Evolutionary conservation across 1,140 invertebrate species (phyloP), one percentile per base, ranked within the genome.

Genomic region (Brachionus rotundiformis): DNA sequence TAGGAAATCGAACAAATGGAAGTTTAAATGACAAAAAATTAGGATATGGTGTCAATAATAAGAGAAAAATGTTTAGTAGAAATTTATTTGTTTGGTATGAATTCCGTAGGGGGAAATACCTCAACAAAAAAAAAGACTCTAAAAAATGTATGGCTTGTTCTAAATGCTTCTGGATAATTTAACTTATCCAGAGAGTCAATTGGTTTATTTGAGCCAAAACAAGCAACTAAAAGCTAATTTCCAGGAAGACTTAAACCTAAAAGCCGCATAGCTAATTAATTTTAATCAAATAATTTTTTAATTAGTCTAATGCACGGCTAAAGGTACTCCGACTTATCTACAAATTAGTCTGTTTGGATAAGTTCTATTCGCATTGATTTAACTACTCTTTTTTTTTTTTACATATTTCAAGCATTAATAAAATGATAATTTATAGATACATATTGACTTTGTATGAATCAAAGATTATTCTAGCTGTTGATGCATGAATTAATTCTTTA

Each of bases 401-500:
- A 19, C 39, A 73, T 73, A 73, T 73, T 73, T 73, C 68, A n/a
- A 44, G 68, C 68, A 73, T 73, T 44, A 73, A 44, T 73, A 73
- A 73, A 73, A 73, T 73, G 33, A 73, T 73, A 73, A 73, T 73
- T 73, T 73, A 73, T 73, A 73, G 68, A 73, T 73, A 73, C 25
- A 44, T 73, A 44, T 73, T 73, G 33, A 44, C 25, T 73, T 73
- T 73, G 23, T 25, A 1, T 44, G 16, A 65, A 25, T 25, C 25
- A 41, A 73, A 73, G 68, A 73, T 73, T 73, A 31, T 13, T 44
- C 16, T 73, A 73, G 41, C 68, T 73, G 68, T 73, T 73, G 68
- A 73, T 73, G 68, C 68, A 73, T 73, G 68, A 73, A 73, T 73
- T 73, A 73, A 73, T 73, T 73, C 68, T 29, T 73, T 73, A 73